These are phyloP conservation scores for Littorina saxatilis DNA, from an alignment of 1,140 invertebrate genomes.

Conservation along the genomic window DNA sequence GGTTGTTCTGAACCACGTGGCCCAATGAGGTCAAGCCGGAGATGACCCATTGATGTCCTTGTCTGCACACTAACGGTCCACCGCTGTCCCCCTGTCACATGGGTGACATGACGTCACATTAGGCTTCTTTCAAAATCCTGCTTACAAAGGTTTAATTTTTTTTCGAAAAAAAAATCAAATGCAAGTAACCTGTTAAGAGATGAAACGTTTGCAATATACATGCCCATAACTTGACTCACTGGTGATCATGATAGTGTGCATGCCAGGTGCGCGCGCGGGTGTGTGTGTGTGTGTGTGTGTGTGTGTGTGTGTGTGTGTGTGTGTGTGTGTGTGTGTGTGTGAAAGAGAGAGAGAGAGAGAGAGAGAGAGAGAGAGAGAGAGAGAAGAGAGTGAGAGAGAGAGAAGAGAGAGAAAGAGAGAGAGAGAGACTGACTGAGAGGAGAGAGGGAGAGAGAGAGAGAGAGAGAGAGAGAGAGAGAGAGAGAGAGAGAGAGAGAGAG, in stretches of 20 bases:
- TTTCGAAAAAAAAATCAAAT: background rate
- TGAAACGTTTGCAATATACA: background rate
- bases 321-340: too few relatives aligned
- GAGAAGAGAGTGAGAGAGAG: background rate
- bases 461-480: constrained; percentile 17
- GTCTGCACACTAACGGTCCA: background rate
- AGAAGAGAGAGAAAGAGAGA: background rate
- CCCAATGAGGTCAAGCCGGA: background rate
- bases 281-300: too few relatives aligned
- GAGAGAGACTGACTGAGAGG: constrained; percentile 7
- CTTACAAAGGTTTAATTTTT: too few relatives aligned
- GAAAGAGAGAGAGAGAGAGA: too few relatives aligned
- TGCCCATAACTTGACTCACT: background rate
- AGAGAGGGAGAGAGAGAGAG: background rate
- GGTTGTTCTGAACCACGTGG: background rate
- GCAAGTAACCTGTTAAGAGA: background rate
- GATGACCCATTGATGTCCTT: background rate
- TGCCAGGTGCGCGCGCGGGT: background rate
- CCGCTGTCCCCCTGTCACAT: background rate
- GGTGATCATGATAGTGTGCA: background rate
- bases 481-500: constrained; percentile 14
- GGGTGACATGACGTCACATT: background rate
- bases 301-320: constrained; percentile 4
- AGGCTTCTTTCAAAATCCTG: background rate
- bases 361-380: background rate